Evolutionary conservation across 1,140 invertebrate species (phyloP).

Genomic region (Drosophila elegans): DNA sequence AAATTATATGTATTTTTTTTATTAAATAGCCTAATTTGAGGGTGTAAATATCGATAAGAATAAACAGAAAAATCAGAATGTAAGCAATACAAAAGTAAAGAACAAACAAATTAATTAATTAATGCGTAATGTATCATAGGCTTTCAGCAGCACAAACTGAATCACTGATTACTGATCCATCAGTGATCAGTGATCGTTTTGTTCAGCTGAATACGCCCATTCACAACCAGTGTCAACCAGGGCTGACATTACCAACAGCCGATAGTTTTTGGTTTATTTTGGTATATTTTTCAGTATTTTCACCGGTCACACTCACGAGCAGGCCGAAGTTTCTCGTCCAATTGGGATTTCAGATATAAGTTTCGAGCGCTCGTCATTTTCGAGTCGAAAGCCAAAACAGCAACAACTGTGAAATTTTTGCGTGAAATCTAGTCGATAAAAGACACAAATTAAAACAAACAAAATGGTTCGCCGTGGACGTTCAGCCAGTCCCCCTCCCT

Average conservation of each 20-base stretch:
- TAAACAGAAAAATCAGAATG: too few species aligned
- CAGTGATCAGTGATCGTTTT: too few species aligned
- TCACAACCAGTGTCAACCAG: neutral
- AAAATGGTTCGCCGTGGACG: slow-evolving; percentile 92
- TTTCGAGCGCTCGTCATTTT: slow-evolving; percentile 17
- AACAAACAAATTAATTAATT: too few species aligned
- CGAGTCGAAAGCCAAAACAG: slow-evolving; percentile 20
- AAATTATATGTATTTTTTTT: too few species aligned
- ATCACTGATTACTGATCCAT: too few species aligned
- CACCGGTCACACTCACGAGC: neutral
- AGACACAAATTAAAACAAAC: slow-evolving; percentile 43
- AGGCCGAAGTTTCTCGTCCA: slow-evolving; percentile 39
- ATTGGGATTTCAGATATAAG: slow-evolving; percentile 35
- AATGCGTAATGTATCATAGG: too few species aligned
- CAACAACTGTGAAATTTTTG: slow-evolving; percentile 34
- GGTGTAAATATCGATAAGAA: too few species aligned
- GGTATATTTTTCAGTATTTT: neutral
- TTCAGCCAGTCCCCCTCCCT: slow-evolving; percentile 89
- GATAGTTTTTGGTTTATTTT: slow-evolving; percentile 1
- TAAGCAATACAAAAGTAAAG: too few species aligned
- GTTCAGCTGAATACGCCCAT: neutral
- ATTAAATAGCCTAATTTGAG: too few species aligned
- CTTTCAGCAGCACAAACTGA: too few species aligned
- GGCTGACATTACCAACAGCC: neutral
- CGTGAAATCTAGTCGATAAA: slow-evolving; percentile 6